Percentiles rank a stretch among this genome's conserved stretches.
Evolutionary conservation across 2,113 vertebrate species (phyloP).

Genomic region (Prietella phreatophila): DNA sequence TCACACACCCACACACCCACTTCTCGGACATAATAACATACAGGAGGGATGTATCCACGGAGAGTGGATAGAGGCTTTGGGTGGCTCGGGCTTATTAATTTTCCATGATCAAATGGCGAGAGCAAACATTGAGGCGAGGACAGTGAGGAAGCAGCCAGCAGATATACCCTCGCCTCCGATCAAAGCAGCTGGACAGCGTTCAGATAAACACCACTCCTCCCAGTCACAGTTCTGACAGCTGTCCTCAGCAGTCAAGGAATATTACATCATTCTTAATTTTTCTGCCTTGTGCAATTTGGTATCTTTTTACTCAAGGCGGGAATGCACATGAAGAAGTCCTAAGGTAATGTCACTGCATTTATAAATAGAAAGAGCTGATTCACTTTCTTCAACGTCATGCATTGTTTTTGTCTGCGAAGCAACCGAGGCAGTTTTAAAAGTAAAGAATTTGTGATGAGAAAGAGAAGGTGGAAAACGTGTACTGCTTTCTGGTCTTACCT

Average conservation of each 20-base stretch:
- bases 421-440: not conserved
- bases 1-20: conserved; percentile 44
- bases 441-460: not conserved
- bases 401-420: not conserved
- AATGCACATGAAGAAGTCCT: not conserved
- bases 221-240: not conserved
- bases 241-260: not conserved
- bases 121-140: conserved; percentile 62
- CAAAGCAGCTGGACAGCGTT: conserved; percentile 20
- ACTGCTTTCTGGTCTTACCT: not conserved
- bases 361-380: conserved; percentile 7
- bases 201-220: conserved; percentile 5
- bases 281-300: conserved; percentile 19
- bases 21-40: not conserved
- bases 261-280: conserved; percentile 19
- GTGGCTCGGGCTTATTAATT: conserved; percentile 59
- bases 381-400: not conserved
- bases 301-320: not conserved
- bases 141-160: conserved; percentile 17
- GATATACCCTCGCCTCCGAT: conserved; percentile 43
- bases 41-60: conserved; percentile 22
- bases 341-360: conserved; percentile 7
- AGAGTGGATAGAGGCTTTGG: conserved; percentile 7
- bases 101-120: conserved; percentile 64
- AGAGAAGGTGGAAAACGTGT: not conserved